A percentile compares a stretch with the other conserved stretches of the same genome.
Evolutionary conservation across 2,888 invertebrate genomes (phyloP).

Genomic region (Polydrusus pterygomalis): DNA sequence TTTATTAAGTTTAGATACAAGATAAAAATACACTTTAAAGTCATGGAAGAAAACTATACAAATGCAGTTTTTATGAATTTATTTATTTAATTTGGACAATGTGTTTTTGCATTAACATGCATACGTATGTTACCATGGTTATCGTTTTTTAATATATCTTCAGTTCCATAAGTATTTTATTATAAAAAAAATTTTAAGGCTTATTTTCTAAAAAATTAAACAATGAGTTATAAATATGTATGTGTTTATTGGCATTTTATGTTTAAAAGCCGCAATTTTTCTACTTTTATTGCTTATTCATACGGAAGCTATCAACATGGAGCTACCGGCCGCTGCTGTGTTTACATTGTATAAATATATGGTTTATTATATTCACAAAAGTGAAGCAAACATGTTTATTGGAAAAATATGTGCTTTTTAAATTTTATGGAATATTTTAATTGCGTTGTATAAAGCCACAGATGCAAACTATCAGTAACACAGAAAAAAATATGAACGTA

Average conservation of each 20-base stretch:
- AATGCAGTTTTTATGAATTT: too few relatives aligned
- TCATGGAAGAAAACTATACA: too few relatives aligned
- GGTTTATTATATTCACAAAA: neutral
- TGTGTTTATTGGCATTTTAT: slow-evolving; percentile 11
- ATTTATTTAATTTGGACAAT: too few relatives aligned
- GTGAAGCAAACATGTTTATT: neutral
- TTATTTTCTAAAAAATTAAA: neutral
- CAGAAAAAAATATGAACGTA: too few relatives aligned
- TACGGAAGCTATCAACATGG: slow-evolving; percentile 1
- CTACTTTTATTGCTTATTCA: slow-evolving; percentile 4
- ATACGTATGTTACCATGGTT: too few relatives aligned
- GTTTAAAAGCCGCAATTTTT: slow-evolving; percentile 5
- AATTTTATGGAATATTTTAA: too few relatives aligned
- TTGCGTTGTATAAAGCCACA: too few relatives aligned
- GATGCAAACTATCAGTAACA: neutral
- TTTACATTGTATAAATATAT: slow-evolving; percentile 15
- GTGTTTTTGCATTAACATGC: too few relatives aligned
- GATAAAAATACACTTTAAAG: too few relatives aligned
- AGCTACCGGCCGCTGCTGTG: neutral
- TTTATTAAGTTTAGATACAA: too few relatives aligned
- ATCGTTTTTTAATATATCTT: too few relatives aligned
- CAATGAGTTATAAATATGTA: slow-evolving; percentile 16
- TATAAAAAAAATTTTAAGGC: neutral
- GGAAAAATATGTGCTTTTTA: neutral
- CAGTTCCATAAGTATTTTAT: too few relatives aligned